These are phyloP conservation scores for Antheraea assamensis DNA, from an alignment of 2,888 invertebrate species.

Conservation along the genomic window DNA sequence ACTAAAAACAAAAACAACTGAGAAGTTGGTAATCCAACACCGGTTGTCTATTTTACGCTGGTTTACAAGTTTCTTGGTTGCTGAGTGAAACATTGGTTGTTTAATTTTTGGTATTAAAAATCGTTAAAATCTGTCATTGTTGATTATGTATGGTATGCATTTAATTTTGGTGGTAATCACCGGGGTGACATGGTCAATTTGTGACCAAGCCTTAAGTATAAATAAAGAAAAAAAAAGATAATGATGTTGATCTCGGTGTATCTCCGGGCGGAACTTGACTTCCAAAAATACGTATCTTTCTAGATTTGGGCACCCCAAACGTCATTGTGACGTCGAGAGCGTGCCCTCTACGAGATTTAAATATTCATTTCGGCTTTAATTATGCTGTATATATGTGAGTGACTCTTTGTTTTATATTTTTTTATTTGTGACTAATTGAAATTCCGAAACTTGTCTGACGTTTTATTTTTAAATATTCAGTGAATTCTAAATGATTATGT, in stretches of 20 bases:
- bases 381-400: constrained; percentile 76
- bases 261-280: constrained; percentile 51
- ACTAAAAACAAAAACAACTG: too few relatives aligned
- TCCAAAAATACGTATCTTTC: constrained; percentile 76
- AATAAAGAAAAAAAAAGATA: not conserved
- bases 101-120: too few relatives aligned
- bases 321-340: constrained; percentile 70
- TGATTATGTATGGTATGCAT: too few relatives aligned
- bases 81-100: too few relatives aligned
- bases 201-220: too few relatives aligned
- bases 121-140: too few relatives aligned
- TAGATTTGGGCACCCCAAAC: constrained; percentile 72
- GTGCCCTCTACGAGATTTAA: constrained; percentile 72
- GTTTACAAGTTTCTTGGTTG: too few relatives aligned
- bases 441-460: constrained; percentile 3
- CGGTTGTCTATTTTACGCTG: too few relatives aligned
- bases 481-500: not conserved
- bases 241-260: constrained; percentile 49
- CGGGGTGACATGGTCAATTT: too few relatives aligned
- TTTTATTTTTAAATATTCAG: constrained; percentile 29
- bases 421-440: constrained; percentile 43
- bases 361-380: constrained; percentile 81
- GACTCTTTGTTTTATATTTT: constrained; percentile 58
- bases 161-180: too few relatives aligned
- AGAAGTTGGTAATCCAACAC: too few relatives aligned